Evolutionary conservation across 2,888 invertebrate species (phyloP).

Genomic region (Labia minor): DNA sequence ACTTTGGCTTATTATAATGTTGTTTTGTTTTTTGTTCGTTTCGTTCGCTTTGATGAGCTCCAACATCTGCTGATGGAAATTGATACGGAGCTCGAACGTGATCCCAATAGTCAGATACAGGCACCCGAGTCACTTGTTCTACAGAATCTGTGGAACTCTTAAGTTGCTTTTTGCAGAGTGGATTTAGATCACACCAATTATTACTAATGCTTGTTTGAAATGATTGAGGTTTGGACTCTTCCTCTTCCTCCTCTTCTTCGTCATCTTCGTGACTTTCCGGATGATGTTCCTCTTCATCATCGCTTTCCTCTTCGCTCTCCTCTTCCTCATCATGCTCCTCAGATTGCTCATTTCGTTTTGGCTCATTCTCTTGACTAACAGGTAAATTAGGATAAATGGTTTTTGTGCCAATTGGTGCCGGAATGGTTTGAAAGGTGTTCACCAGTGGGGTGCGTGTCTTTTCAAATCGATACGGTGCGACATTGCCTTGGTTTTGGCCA

Average conservation of each 20-base stretch:
- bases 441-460: neutral
- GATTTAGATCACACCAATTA: neutral
- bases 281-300: neutral
- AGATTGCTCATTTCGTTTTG: neutral
- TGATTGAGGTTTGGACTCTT: neutral
- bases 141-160: neutral
- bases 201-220: neutral
- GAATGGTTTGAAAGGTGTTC: neutral
- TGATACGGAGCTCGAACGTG: neutral
- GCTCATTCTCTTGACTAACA: neutral
- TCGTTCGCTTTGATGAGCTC: neutral
- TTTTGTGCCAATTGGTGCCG: neutral
- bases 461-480: neutral
- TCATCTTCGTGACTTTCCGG: neutral
- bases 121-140: neutral
- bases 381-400: neutral
- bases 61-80: neutral
- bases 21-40: neutral
- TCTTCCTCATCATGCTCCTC: neutral
- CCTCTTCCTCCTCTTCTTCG: neutral
- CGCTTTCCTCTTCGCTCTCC: neutral
- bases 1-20: neutral
- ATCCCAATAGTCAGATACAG: neutral
- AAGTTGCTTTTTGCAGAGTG: neutral
- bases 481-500: neutral